Base-by-base conservation (phyloP, 2,888 invertebrate genomes). In the Coelopa pilipes region DNA sequence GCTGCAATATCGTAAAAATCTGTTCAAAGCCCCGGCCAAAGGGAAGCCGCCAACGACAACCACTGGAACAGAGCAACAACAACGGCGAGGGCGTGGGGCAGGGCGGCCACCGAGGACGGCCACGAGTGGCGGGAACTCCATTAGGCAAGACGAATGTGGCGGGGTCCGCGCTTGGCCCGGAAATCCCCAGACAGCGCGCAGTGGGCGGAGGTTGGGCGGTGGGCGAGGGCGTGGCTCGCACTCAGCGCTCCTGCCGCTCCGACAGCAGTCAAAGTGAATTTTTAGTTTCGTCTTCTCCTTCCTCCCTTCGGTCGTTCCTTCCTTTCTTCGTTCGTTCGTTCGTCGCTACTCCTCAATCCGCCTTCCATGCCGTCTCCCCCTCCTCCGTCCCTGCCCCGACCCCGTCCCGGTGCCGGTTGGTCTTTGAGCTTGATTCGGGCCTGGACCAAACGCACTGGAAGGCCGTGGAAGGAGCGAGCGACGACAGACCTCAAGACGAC, bases 1-100 rank as follows among this genome's bases (percentile, higher is more conserved):
- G 80, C 80, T 71, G 77, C 76, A 80, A 75, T 77, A 81, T 79
- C 80, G 75, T 81, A 80, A 82, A 80, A 82, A 82, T 81, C 81
- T 79, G 78, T 77, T 19, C 50, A 47, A 62, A 62, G 49, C 50
- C 62, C n/a, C 59, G 80, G 80, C 80, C 75, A 79, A 73, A 79
- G 72, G 72, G 71, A 72, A 67, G 60, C 49, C 63, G 76, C 76
- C 75, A 79, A 24, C 78, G 80, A 76, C 21, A 66, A 50, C 10
- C 15, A 50, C 19, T 21, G 7, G 13, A 21, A 47, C 19, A 49
- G 50, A 34, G 11, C 9, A 34, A 63, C 34, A n/a, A 47, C 80
- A 70, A 76, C 74, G 76, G 70, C 75, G 17, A 34, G 2, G 34
- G 7, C 34, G 49, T 49, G 49, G 10, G 59, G 21, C 24, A 19